Conservation (phyloP, 2,797 vertebrate species). For the Xenentodon cancila region DNA sequence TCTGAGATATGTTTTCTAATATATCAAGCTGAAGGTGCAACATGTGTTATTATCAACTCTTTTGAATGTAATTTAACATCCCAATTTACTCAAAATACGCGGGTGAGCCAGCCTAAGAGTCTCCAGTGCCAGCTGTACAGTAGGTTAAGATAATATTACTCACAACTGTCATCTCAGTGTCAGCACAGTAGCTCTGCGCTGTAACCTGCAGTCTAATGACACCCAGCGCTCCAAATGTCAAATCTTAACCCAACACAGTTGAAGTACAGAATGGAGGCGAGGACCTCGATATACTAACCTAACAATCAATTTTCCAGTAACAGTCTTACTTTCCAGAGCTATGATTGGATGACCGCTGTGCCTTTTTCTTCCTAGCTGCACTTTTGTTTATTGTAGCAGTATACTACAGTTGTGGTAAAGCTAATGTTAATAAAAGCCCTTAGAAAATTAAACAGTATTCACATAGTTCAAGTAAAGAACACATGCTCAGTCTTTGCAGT, state of each 20-base stretch:
- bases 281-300: no score
- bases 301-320: no score
- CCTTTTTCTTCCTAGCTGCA: background rate
- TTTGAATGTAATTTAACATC: background rate
- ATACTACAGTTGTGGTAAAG: conserved; percentile 20
- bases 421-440: conserved; percentile 15
- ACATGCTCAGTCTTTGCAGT: conserved; percentile 11
- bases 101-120: background rate
- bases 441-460: conserved; percentile 6
- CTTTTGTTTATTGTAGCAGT: conserved; percentile 1
- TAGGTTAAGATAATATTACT: conserved; percentile 3
- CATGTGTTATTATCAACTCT: no score
- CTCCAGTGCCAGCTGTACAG: background rate
- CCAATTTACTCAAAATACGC: background rate
- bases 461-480: conserved; percentile 31
- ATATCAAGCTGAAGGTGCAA: no score
- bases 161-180: background rate
- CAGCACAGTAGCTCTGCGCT: no score
- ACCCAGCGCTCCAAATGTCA: background rate
- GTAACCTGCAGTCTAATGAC: background rate
- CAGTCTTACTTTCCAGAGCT: no score
- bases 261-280: no score
- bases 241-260: background rate
- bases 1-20: no score
- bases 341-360: background rate